phyloP scores from a whole-genome alignment of 2,797 vertebrate species.

The Miichthys miiuy region DNA sequence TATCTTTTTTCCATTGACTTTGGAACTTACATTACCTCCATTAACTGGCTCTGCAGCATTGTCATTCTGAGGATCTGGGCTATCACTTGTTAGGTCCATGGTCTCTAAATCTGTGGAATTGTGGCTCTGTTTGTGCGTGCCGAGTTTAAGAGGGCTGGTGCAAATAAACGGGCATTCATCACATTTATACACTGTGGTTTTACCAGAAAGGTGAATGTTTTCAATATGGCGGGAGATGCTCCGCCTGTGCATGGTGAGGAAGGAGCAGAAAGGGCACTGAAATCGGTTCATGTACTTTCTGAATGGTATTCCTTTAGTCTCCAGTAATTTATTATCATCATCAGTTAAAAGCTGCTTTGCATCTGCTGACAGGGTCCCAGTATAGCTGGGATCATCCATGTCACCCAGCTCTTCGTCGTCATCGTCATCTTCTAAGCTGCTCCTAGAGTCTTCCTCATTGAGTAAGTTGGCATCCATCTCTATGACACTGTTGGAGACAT shows the following conservation, averaged over 20 bases:
- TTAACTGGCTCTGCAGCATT: constrained; percentile 85
- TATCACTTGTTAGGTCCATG: constrained; percentile 92
- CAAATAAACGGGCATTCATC: constrained; percentile 97
- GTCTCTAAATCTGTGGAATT: constrained; percentile 90
- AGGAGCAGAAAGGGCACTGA: constrained; percentile 98
- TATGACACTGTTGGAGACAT: constrained; percentile 86
- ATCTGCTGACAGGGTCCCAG: constrained; percentile 89
- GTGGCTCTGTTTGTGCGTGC: constrained; percentile 95
- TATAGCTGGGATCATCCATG: constrained; percentile 92
- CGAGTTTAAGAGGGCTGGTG: constrained; percentile 95
- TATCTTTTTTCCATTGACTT: constrained; percentile 91
- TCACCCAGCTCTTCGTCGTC: constrained; percentile 94
- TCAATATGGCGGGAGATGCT: constrained; percentile 99
- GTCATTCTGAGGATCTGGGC: constrained; percentile 88
- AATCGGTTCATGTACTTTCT: constrained; percentile 97
- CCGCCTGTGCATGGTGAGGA: constrained; percentile 96
- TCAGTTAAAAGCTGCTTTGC: constrained; percentile 94
- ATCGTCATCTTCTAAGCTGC: constrained; percentile 95
- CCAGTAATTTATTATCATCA: constrained; percentile 95
- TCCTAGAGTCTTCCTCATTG: constrained; percentile 91
- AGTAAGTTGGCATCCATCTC: constrained; percentile 90
- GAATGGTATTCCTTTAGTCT: constrained; percentile 97
- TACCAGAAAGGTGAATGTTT: constrained; percentile 97
- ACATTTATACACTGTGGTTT: constrained; percentile 97
- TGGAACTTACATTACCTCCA: constrained; percentile 83